A percentile compares a stretch with the other conserved stretches of the same genome.
Evolutionary conservation across 2,888 invertebrate genomes (phyloP).

Genomic region (Xylocampa areola): DNA sequence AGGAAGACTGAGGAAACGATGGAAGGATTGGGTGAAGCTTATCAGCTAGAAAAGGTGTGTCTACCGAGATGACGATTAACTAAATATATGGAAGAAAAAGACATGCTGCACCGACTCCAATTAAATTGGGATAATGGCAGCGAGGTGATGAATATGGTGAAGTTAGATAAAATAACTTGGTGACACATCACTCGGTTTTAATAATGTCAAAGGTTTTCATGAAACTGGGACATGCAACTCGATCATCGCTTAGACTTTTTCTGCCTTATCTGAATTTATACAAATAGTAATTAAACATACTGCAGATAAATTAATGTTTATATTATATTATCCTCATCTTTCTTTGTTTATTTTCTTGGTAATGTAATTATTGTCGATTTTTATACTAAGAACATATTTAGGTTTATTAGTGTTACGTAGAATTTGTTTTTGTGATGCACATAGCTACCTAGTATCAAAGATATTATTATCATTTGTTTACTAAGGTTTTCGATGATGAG

Average conservation of each 20-base stretch:
- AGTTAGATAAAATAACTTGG: too few species aligned
- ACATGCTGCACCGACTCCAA: too few species aligned
- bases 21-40: too few species aligned
- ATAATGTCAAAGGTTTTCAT: conserved; percentile 38
- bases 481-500: too few species aligned
- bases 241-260: conserved; percentile 43
- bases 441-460: too few species aligned
- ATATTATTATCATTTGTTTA: too few species aligned
- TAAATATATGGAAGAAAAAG: too few species aligned
- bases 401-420: not conserved
- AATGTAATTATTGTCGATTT: not conserved
- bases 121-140: conserved; percentile 2
- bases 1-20: too few species aligned
- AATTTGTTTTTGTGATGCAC: not conserved
- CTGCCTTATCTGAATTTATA: conserved; percentile 26
- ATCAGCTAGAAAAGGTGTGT: too few species aligned
- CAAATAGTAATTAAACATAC: conserved; percentile 17
- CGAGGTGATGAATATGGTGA: conserved; percentile 13
- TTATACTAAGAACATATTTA: not conserved
- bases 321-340: conserved; percentile 9
- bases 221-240: conserved; percentile 21
- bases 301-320: conserved; percentile 7
- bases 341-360: conserved; percentile 4
- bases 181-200: conserved; percentile 11
- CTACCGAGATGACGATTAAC: too few species aligned